Conservation (phyloP, 2,113 vertebrate species). For the Thunnus maccoyii region DNA sequence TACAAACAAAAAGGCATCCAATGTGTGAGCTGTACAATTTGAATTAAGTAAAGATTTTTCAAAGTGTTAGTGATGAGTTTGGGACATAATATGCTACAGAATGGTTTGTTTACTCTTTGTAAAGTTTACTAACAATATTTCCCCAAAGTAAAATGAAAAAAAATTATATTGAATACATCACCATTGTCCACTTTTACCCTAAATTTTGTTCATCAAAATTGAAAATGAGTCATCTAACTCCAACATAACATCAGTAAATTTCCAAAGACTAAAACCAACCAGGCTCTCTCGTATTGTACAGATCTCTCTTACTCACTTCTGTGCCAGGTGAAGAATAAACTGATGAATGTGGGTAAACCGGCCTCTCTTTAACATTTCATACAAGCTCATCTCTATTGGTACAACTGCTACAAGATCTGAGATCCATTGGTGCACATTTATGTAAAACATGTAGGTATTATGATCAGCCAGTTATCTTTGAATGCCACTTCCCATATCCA, state of each 20-base stretch:
- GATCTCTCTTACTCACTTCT: not conserved
- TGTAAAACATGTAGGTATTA: constrained; percentile 17
- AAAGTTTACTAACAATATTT: no score
- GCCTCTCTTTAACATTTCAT: not conserved
- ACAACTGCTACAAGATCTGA: not conserved
- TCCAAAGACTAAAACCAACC: no score
- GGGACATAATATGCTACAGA: no score
- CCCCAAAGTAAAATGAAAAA: no score
- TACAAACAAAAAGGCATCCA: not conserved
- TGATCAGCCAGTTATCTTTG: constrained; percentile 7
- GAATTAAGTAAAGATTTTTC: not conserved
- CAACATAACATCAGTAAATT: no score
- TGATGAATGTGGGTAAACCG: not conserved
- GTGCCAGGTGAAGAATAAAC: not conserved
- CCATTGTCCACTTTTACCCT: no score
- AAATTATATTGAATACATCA: no score
- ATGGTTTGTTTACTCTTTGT: no score
- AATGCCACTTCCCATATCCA: constrained; percentile 22
- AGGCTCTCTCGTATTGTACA: no score
- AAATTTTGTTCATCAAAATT: no score
- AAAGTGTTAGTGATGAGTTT: no score
- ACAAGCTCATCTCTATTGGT: constrained; percentile 14
- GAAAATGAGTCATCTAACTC: no score
- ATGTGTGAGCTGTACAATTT: not conserved
- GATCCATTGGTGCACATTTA: not conserved